Base-by-base conservation (phyloP, 2,797 vertebrate genomes). In the Chelon auratus region DNA sequence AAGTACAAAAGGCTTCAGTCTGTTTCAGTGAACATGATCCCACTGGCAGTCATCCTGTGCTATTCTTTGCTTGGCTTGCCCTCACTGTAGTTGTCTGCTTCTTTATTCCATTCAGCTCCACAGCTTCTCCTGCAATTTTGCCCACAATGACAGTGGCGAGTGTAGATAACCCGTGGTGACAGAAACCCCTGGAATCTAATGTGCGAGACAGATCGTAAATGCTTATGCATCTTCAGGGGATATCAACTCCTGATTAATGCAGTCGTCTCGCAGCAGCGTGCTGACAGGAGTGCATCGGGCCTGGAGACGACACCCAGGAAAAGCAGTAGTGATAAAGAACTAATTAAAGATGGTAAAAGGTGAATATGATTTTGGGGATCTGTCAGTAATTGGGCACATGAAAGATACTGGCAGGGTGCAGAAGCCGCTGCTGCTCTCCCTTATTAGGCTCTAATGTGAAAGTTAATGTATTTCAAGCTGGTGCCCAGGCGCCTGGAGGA, bases 351-450 rank as follows among this genome's bases (percentile, higher is more conserved):
- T 90, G 94, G 89, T 91, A 88, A 93, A 94, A 82, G 90, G 95
- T 94, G 95, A 94, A 93, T 96, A 96, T 92, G 94, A 95, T 95
- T 94, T 93, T 93, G 87, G 85, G 93, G 94, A 95, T 93, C 89
- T 94, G 93, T 90, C 92, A 94, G 93, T 98, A 96, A 98, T 95
- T 96, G 95, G 95, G 91, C 91, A 95, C 89, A 94, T 96, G 95
- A 96, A 96, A 97, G 95, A 94, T 93, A 90, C 83, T 90, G 85
- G 93, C 92, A 89, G 93, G 91, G 91, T 89, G 92, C 92, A 60
- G 61, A 92, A 89, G 89, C 86, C 88, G 82, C 91, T 56, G 87
- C 91, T 92, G 89, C 92, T 95, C 82, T 88, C 90, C 79, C 92
- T 96, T 95, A 96, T 96, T 97, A 97, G 87, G 67, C 72, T 88